Conservation (phyloP, 2,888 invertebrate genomes). For the Philonicus albiceps region DNA sequence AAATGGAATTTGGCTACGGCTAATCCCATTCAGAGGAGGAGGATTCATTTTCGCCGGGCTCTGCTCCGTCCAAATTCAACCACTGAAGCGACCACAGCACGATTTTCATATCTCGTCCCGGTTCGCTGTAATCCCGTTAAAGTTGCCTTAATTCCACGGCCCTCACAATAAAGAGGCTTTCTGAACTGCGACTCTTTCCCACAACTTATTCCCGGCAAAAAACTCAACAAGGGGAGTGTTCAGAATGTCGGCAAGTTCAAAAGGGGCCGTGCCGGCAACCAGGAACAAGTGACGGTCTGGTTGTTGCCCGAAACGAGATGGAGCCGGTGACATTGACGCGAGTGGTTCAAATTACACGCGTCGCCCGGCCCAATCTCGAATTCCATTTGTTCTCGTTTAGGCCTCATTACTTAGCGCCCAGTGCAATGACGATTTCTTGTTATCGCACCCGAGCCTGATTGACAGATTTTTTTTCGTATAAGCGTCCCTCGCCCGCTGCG, state of each 20-base stretch:
- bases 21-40: neutral
- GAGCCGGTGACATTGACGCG: constrained; percentile 33
- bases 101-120: constrained; percentile 5
- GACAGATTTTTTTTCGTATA: constrained; percentile 3
- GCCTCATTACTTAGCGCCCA: constrained; percentile 34
- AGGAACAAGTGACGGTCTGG: constrained; percentile 6
- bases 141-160: constrained; percentile 7
- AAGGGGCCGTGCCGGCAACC: neutral
- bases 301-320: neutral
- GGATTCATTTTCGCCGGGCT: neutral
- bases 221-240: neutral
- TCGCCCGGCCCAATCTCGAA: neutral
- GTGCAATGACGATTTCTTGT: constrained; percentile 12
- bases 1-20: neutral
- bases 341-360: constrained; percentile 14
- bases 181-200: neutral
- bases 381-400: constrained; percentile 37
- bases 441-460: constrained; percentile 15
- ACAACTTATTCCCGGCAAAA: neutral
- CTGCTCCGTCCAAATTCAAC: neutral
- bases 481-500: neutral
- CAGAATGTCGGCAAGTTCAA: constrained; percentile 26
- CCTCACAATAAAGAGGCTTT: neutral
- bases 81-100: constrained; percentile 5
- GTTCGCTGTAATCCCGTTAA: constrained; percentile 10